Base-by-base conservation (phyloP, 2,888 invertebrate genomes). In the Malachius bipustulatus region DNA sequence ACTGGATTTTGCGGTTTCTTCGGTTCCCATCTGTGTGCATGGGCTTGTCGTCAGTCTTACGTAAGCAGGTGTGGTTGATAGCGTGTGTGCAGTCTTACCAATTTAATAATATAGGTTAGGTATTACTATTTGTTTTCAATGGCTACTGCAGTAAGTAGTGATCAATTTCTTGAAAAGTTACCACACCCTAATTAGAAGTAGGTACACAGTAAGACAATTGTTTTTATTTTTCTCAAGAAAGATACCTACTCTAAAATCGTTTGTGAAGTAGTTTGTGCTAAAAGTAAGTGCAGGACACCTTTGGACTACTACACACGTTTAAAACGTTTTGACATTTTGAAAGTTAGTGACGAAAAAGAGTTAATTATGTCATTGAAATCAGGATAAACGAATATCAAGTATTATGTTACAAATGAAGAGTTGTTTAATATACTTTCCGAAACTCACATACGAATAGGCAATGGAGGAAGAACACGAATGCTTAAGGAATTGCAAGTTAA, bases 401-500 rank as follows among this genome's bases (percentile, higher is more conserved):
- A 40, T 38, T 47, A 47, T 38, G 44, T 49, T 43, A 46, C 41
- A 26, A 50, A 51, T 46, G 47, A 49, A 24, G 52, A 52, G 34
- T 39, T 48, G 43, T 50, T 42, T 36, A 37, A 43, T 43, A 49
- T 47, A 42, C 46, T 52, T 37, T 45, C 40, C 36, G 47, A 48
- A 45, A 44, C 44, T 41, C 49, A 49, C 40, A 37, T 39, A 14
- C 40, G 45, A 43, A 53, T 35, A 42, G 48, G 51, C 39, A 45
- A 52, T 37, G 49, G 49, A 42, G 49, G 49, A 42, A 47, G 46
- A 44, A 46, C 45, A 41, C 43, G 47, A 32, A 50, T 51, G 47
- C 39, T 49, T 35, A 46, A 47, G 41, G 45, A 52, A 42, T 45
- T 52, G 38, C 46, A 52, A 44, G 35, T 44, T 40, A 44, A 41